phyloP scores from a whole-genome alignment of 2,113 vertebrate genomes.

The Telmatochromis sp. region DNA sequence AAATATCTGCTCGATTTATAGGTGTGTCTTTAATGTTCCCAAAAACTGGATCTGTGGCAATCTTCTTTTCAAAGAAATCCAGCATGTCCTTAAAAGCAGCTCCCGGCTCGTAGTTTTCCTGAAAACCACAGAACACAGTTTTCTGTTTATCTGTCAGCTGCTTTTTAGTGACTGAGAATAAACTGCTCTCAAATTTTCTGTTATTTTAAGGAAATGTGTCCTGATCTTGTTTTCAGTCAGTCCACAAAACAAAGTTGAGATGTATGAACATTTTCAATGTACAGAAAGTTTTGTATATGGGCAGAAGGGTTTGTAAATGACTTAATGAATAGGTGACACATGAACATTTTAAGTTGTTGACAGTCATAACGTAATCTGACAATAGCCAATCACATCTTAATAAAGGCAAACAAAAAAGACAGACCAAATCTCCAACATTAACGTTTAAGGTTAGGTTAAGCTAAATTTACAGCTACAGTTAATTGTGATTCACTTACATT shows the following conservation, averaged over 20 bases:
- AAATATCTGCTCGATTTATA: neutral
- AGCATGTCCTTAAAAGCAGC: neutral
- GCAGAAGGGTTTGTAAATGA: neutral
- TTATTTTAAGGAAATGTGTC: neutral
- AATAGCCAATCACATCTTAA: neutral
- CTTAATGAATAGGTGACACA: neutral
- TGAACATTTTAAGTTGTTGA: neutral
- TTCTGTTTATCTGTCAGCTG: neutral
- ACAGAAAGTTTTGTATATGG: neutral
- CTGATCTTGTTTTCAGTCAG: neutral
- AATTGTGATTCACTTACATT: neutral
- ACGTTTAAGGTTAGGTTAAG: neutral
- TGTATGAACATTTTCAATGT: neutral
- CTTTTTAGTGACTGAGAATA: neutral
- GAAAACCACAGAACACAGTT: neutral
- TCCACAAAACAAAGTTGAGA: neutral
- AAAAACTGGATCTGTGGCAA: neutral
- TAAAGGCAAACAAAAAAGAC: neutral
- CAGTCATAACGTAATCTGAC: neutral
- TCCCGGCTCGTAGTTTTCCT: neutral
- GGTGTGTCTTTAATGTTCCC: neutral
- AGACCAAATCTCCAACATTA: neutral
- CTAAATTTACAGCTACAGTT: neutral
- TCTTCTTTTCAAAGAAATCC: neutral
- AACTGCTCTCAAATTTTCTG: neutral